Base-by-base conservation (phyloP, 2,113 vertebrate species). In the Lasiurus borealis region DNA sequence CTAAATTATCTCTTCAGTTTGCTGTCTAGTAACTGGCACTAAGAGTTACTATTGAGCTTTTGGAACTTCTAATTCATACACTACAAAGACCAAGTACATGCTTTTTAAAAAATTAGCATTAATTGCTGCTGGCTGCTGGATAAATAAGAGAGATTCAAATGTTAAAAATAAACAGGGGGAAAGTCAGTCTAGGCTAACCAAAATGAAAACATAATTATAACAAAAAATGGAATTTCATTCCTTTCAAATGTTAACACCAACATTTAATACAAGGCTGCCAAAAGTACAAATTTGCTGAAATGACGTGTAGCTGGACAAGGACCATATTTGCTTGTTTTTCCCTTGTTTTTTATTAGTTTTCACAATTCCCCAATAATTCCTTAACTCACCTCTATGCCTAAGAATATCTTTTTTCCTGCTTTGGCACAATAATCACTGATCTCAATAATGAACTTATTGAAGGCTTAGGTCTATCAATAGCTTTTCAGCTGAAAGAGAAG, bases 181-280 rank as follows among this genome's bases (percentile, higher is more conserved):
- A 92, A 86, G 77, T 86, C n/a, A 88, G 40, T 72, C 10, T 88
- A 76, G 82, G 57, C 57, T 83, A 88, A 92, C 85, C 64, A 95
- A 88, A 85, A 85, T 94, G 46, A 94, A 59, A 87, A 88, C 75
- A 52, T 46, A 78, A 73, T 59, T 64, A 80, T 31, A 85, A 72
- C 62, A 83, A 62, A 25, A 75, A 84, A 59, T 19, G 5, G n/a
- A 69, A 83, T 48, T 75, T 75, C 27, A 73, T 54, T 93, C 77
- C 44, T 94, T 90, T 96, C 36, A 96, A 96, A 59, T 78, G 11
- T 91, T 68, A 36, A 69, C 64, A 44, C 54, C 90, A 96, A 82
- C 14, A 76, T 23, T 88, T 92, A n/a, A 57, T 86, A 48, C 93
- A 86, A 91, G 50, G 31, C 21, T 95, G 50, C 13, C 81, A 54